phyloP scores from a whole-genome alignment of 2,113 vertebrate genomes.

The Amphilophus citrinellus region DNA sequence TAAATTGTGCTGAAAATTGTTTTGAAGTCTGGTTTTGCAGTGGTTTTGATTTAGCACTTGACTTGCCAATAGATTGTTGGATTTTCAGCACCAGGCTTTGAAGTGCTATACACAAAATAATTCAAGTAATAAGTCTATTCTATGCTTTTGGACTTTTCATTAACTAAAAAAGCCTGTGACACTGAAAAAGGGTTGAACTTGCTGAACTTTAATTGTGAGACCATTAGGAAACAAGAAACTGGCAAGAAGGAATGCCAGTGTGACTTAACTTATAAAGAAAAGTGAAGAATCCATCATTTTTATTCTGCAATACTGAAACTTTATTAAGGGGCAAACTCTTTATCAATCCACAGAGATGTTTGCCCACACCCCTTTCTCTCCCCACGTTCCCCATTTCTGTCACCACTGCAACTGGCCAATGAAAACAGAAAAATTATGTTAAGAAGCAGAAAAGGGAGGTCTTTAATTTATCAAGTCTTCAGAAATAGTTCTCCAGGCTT shows the following conservation, averaged over 20 bases:
- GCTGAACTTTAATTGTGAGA: constrained; percentile 9
- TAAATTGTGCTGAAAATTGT: constrained; percentile 28
- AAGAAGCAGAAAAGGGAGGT: neutral
- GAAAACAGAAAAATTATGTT: neutral
- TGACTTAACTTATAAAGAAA: neutral
- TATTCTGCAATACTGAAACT: neutral
- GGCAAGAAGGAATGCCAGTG: neutral
- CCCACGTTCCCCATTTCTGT: too few relatives aligned
- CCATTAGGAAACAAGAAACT: constrained; percentile 8
- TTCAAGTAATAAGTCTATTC: constrained; percentile 19
- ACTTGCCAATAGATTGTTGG: constrained; percentile 37
- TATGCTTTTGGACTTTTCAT: constrained; percentile 29
- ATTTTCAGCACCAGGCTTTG: constrained; percentile 22
- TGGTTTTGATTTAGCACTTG: constrained; percentile 38
- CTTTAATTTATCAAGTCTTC: neutral
- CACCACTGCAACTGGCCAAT: neutral
- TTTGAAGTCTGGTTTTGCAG: constrained; percentile 18
- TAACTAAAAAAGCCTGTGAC: neutral
- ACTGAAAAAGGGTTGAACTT: neutral
- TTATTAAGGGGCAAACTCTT: neutral
- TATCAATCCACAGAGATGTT: neutral
- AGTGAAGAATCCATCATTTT: neutral
- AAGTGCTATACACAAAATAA: constrained; percentile 40
- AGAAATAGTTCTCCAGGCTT: too few relatives aligned
- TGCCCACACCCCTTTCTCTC: neutral